phyloP scores from a whole-genome alignment of 2,888 invertebrate genomes.

The Chloroclysta siterata region DNA sequence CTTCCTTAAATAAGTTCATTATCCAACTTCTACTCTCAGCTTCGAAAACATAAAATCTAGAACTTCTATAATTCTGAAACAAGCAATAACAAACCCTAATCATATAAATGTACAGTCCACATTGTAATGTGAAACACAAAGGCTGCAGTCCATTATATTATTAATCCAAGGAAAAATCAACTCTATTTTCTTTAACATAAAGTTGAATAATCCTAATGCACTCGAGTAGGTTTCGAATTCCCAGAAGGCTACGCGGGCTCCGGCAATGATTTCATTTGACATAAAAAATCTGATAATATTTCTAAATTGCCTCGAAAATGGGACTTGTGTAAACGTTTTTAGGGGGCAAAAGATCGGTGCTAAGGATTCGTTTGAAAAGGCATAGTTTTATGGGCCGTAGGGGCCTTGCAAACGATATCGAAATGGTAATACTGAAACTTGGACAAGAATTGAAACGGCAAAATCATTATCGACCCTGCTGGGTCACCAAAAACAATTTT shows the following conservation, averaged over 20 bases:
- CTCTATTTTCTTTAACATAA: constrained; percentile 10
- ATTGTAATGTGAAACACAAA: constrained; percentile 17
- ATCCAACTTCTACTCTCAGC: not conserved
- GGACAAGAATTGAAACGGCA: constrained; percentile 28
- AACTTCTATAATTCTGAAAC: constrained; percentile 24
- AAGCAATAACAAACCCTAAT: constrained; percentile 20
- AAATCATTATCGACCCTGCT: constrained; percentile 12
- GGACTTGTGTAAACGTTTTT: constrained; percentile 30
- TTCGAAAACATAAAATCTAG: constrained; percentile 18
- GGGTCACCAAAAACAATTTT: constrained; percentile 1
- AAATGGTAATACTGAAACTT: constrained; percentile 27
- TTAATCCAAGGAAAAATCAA: constrained; percentile 14
- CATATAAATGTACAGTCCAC: constrained; percentile 14
- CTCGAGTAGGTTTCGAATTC: constrained; percentile 21
- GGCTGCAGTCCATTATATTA: constrained; percentile 4
- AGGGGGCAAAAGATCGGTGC: constrained; percentile 27
- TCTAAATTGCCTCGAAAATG: constrained; percentile 32
- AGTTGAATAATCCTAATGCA: constrained; percentile 6
- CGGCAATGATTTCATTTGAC: constrained; percentile 32
- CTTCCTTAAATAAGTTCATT: constrained; percentile 8
- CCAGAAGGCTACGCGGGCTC: constrained; percentile 20
- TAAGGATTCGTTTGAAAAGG: constrained; percentile 31
- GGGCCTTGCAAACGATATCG: constrained; percentile 28
- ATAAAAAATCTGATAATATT: constrained; percentile 38
- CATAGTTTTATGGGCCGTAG: constrained; percentile 36